Evolutionary conservation across 2,797 vertebrate genomes (phyloP).

Genomic region (Caiman crocodilus): DNA sequence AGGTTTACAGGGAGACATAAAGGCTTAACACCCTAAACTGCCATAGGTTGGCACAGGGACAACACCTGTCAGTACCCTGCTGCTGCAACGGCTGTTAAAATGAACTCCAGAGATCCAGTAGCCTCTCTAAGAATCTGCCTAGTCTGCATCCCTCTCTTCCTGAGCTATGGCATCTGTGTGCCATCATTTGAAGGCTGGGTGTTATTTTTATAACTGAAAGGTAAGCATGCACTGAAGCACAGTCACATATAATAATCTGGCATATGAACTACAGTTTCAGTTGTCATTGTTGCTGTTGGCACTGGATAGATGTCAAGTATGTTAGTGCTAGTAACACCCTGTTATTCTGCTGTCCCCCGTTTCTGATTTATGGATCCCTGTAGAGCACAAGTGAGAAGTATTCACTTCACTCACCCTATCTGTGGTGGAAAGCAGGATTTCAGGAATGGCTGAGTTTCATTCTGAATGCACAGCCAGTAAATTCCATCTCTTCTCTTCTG

Average conservation of each 20-base stretch:
- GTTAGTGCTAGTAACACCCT: conserved; percentile 20
- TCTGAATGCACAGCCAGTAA: conserved; percentile 18
- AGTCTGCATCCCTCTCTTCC: neutral
- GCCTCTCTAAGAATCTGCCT: neutral
- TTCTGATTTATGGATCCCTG: conserved; percentile 38
- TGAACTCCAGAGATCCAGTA: neutral
- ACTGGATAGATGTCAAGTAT: neutral
- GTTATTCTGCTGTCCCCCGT: conserved; percentile 48
- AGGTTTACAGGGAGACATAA: neutral
- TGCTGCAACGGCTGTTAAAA: too few species aligned
- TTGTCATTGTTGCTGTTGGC: conserved; percentile 45
- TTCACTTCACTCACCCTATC: conserved; percentile 4
- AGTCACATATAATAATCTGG: neutral
- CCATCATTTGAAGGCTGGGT: neutral
- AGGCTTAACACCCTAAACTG: neutral
- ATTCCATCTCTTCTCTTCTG: neutral
- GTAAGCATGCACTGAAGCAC: fast-evolving
- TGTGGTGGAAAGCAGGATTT: conserved; percentile 15
- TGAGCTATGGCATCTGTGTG: neutral
- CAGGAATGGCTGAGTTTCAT: neutral
- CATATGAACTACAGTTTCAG: neutral
- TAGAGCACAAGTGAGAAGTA: conserved; percentile 25
- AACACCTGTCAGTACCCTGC: neutral
- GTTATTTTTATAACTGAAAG: neutral
- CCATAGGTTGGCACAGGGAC: neutral